Evolutionary conservation across 2,888 invertebrate genomes (phyloP), one percentile per base, ranked within the genome.

Genomic region (Trachelus tabidus): DNA sequence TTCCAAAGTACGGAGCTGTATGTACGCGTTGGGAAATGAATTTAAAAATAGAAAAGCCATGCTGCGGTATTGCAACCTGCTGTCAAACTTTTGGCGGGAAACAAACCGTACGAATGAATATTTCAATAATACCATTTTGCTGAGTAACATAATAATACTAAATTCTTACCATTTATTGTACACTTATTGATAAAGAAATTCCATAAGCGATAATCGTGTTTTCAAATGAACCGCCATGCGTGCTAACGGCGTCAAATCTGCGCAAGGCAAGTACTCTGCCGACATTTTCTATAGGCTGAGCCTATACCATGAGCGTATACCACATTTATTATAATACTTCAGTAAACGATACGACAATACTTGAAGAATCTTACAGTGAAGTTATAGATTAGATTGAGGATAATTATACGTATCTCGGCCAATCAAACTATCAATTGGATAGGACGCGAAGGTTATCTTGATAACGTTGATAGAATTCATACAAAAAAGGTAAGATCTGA

Each of bases 201-300:
- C 9, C 23, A 9, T 56, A 56, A 56, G 23, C 56, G 23, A 56
- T 23, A 56, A 23, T 56, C 56, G 23, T 56, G 56, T 6, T 56
- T 56, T 56, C 9, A 56, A 56, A 56, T 56, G 56, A 56, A 23
- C 56, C 56, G 56, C 56, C 73, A n/a, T 86, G 82, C 81, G 68
- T 12, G 34, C 23, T 83, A 83, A 84, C 71, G 73, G 12, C 68
- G 56, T 23, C 85, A 82, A 85, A 86, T 74, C 73, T 85, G 86
- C 86, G 87, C 86, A 79, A 81, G 78, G 79, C 73, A 73, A 75
- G 77, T 77, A 76, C 15, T 12, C 40, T 56, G 56, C 56, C 56
- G 56, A 56, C 56, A 56, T 56, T 56, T 56, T 56, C 56, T 56
- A 56, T 56, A 56, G 23, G 56, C 56, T 56, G 23, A 56, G 23